Conservation (phyloP, 1,140 invertebrate species). For the Musca domestica region DNA sequence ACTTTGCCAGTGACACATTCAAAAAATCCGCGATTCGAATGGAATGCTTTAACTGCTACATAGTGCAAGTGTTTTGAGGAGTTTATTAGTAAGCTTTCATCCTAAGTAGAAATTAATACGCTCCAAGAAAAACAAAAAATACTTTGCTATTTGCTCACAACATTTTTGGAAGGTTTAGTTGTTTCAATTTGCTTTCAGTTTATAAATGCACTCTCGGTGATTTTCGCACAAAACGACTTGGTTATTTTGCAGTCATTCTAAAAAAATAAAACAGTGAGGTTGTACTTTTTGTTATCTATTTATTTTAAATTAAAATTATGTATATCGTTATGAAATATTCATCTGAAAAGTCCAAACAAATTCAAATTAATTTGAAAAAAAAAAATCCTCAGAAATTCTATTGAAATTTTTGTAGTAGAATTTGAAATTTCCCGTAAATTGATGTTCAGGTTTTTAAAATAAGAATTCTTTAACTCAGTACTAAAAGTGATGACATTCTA, state of each 20-base stretch:
- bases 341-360: too few relatives aligned
- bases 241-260: too few relatives aligned
- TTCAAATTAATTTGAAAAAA: too few relatives aligned
- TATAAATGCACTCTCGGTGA: not conserved
- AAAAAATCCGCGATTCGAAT: constrained; percentile 79
- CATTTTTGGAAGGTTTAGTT: not conserved
- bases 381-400: not conserved
- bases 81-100: constrained; percentile 30
- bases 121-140: not conserved
- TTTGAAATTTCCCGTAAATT: not conserved
- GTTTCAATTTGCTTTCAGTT: not conserved
- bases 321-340: too few relatives aligned
- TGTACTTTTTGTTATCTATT: too few relatives aligned
- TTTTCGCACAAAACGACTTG: too few relatives aligned
- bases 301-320: too few relatives aligned
- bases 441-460: constrained; percentile 5
- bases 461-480: not conserved
- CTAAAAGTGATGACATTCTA: not conserved
- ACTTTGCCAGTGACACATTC: constrained; percentile 79
- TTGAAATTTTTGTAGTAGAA: not conserved
- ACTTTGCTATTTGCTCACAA: not conserved
- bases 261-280: too few relatives aligned
- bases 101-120: not conserved
- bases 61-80: constrained; percentile 52
- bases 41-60: constrained; percentile 58